Percentiles rank a stretch among this genome's conserved stretches.
These are phyloP conservation scores for Tetrapedia diversipes DNA, from an alignment of 2,888 invertebrate species.

Conservation along the genomic window DNA sequence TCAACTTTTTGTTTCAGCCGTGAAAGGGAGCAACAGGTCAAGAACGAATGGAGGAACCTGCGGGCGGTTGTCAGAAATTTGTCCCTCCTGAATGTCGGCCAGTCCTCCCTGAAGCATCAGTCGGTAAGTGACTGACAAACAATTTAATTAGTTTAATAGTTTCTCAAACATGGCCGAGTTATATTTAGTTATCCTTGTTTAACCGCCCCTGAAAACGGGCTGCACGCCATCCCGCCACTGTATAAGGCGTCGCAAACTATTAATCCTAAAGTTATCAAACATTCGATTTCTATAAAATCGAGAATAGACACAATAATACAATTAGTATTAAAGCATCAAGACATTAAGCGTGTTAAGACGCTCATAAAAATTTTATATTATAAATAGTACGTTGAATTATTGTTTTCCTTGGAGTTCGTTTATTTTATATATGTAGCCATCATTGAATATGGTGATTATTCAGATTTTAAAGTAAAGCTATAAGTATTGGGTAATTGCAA, in stretches of 20 bases:
- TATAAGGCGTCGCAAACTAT: neutral
- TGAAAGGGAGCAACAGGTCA: slow-evolving; percentile 76
- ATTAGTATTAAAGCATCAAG: no score
- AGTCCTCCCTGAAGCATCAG: slow-evolving; percentile 59
- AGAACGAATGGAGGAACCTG: slow-evolving; percentile 77
- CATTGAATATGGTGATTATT: no score
- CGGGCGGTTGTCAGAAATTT: slow-evolving; percentile 75
- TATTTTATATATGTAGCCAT: no score
- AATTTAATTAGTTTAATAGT: slow-evolving; percentile 30
- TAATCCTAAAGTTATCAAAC: neutral
- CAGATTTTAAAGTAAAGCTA: no score
- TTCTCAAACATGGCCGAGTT: neutral
- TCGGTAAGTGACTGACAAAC: slow-evolving; percentile 72
- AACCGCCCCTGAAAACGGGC: neutral
- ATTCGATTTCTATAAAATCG: no score
- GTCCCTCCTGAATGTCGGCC: slow-evolving; percentile 71
- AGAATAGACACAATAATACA: no score
- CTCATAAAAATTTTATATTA: no score
- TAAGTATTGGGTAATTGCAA: no score
- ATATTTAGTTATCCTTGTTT: neutral
- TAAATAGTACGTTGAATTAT: no score
- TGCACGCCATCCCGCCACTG: neutral
- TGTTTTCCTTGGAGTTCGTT: no score
- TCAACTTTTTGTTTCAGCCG: slow-evolving; percentile 64
- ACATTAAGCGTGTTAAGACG: no score